Evolutionary conservation across 2,888 invertebrate species (phyloP).

Genomic region (Zygaena filipendulae): DNA sequence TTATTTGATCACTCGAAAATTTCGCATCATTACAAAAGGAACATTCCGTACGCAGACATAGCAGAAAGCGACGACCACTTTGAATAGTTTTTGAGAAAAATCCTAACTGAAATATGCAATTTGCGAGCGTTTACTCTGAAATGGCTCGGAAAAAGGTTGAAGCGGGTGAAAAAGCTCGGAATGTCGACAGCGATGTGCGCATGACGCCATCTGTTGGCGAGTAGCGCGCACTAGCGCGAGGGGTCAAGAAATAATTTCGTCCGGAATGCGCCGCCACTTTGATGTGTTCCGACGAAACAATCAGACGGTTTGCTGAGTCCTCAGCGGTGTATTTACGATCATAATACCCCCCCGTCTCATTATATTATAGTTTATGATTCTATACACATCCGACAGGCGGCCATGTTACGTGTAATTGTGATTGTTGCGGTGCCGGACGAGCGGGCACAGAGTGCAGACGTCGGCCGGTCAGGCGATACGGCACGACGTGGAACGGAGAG

Average conservation of each 20-base stretch:
- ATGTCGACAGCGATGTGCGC: constrained; percentile 47
- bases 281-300: constrained; percentile 65
- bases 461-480: no score
- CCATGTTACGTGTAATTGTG: constrained; percentile 30
- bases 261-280: constrained; percentile 61
- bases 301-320: constrained; percentile 63
- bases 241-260: constrained; percentile 53
- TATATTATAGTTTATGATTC: constrained; percentile 65
- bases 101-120: no score
- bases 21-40: constrained; percentile 50
- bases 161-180: constrained; percentile 42
- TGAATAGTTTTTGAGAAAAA: constrained; percentile 65
- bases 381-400: constrained; percentile 51
- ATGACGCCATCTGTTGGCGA: constrained; percentile 61
- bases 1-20: no score
- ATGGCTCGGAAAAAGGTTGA: constrained; percentile 42
- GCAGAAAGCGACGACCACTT: constrained; percentile 45
- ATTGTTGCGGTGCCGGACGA: constrained; percentile 32
- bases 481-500: no score
- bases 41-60: constrained; percentile 43
- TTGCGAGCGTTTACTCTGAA: constrained; percentile 59
- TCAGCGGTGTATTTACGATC: constrained; percentile 67
- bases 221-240: constrained; percentile 42
- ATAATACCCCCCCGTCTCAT: constrained; percentile 63
- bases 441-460: no score